Conservation (phyloP, 1,140 invertebrate species). For the Papilio xuthus region DNA sequence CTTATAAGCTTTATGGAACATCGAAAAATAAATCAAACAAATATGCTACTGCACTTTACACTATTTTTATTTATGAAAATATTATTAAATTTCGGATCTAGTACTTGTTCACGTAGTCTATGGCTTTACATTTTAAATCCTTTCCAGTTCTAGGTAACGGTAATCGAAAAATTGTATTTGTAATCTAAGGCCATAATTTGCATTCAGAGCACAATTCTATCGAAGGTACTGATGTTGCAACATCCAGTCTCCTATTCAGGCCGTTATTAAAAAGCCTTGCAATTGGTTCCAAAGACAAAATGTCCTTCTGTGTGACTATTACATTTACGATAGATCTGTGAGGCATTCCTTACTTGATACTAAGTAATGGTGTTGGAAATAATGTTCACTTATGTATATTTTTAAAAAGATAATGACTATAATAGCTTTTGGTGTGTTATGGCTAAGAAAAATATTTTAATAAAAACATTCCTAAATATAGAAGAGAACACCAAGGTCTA, state of each 20-base stretch:
- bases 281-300: conserved; percentile 28
- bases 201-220: conserved; percentile 48
- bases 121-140: conserved; percentile 6
- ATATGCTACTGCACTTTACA: neutral
- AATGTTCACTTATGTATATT: neutral
- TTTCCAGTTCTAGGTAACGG: conserved; percentile 18
- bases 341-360: neutral
- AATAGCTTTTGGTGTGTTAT: neutral
- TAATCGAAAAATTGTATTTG: conserved; percentile 26
- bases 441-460: neutral
- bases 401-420: neutral
- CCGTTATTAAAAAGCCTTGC: conserved; percentile 38
- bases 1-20: too few species aligned
- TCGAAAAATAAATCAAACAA: too few species aligned
- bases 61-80: neutral
- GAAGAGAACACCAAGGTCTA: too few species aligned
- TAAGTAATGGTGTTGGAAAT: neutral
- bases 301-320: conserved; percentile 13
- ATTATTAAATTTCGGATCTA: neutral
- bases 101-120: neutral
- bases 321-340: neutral
- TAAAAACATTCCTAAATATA: neutral
- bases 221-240: conserved; percentile 33
- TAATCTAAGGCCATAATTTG: conserved; percentile 44
- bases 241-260: conserved; percentile 34